These are phyloP conservation scores for Falco concolor DNA, from an alignment of 2,797 vertebrate genomes.

Conservation along the genomic window DNA sequence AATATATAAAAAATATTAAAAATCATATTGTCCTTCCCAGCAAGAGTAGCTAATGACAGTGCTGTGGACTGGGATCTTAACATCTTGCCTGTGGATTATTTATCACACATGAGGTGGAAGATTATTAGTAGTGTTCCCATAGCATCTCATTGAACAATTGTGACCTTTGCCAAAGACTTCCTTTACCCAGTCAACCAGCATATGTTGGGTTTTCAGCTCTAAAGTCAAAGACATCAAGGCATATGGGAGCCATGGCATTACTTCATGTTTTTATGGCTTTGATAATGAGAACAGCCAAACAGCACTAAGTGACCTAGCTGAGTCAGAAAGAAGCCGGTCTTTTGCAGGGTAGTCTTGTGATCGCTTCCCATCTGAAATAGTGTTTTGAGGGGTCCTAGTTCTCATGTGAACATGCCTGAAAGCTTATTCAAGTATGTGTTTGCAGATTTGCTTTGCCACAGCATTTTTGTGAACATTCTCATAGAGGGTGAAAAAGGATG, in stretches of 20 bases:
- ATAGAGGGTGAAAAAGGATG: neutral
- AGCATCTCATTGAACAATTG: neutral
- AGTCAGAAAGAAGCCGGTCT: neutral
- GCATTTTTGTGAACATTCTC: neutral
- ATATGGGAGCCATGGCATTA: neutral
- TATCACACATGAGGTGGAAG: neutral
- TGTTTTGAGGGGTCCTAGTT: neutral
- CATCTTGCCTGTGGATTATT: neutral
- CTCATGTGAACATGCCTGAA: neutral
- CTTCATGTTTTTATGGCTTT: neutral
- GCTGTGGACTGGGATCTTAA: neutral
- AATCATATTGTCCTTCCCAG: neutral
- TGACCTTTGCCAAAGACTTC: neutral
- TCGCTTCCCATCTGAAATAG: neutral
- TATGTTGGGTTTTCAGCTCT: neutral
- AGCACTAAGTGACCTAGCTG: neutral
- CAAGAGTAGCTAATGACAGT: neutral
- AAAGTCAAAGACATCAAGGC: neutral
- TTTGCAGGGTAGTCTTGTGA: neutral
- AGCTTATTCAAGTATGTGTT: neutral
- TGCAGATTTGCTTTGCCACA: neutral
- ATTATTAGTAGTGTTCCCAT: neutral
- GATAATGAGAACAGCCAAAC: neutral
- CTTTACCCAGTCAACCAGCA: neutral
- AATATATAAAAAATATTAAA: neutral